phyloP scores from a whole-genome alignment of 2,113 vertebrate genomes.

The Arvicanthis niloticus region DNA sequence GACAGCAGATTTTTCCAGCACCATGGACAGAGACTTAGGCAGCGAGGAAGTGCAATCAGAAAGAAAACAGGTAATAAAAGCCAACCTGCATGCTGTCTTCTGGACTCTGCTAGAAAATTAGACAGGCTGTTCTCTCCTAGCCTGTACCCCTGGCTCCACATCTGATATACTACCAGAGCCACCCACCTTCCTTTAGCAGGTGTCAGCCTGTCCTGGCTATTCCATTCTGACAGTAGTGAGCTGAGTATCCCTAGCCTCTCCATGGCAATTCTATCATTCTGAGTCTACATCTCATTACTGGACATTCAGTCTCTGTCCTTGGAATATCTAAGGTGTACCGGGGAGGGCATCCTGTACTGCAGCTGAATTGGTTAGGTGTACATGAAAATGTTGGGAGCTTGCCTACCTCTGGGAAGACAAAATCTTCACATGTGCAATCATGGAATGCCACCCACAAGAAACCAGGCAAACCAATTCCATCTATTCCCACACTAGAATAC shows the following conservation, averaged over 20 bases:
- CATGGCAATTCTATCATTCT: background rate
- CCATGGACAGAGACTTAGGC: background rate
- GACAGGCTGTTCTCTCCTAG: background rate
- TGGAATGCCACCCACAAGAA: background rate
- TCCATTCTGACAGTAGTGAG: background rate
- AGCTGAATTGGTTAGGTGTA: background rate
- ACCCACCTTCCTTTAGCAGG: background rate
- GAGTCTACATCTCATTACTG: background rate
- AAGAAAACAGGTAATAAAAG: no score
- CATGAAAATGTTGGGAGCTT: background rate
- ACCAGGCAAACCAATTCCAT: conserved; percentile 16
- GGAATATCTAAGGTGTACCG: background rate
- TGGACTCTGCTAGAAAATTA: background rate
- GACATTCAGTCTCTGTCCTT: background rate
- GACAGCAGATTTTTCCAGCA: no score
- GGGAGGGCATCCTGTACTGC: background rate
- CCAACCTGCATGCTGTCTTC: background rate
- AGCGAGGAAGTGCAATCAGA: background rate
- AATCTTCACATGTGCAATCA: background rate
- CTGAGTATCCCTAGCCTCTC: background rate
- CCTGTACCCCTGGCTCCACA: background rate
- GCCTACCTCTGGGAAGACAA: conserved; percentile 12
- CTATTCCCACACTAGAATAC: background rate
- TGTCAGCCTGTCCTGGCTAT: background rate
- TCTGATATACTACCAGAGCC: background rate